Evolutionary conservation across 1,140 invertebrate species (phyloP), one percentile per base, ranked within the genome.

Genomic region (Pinna nobilis): DNA sequence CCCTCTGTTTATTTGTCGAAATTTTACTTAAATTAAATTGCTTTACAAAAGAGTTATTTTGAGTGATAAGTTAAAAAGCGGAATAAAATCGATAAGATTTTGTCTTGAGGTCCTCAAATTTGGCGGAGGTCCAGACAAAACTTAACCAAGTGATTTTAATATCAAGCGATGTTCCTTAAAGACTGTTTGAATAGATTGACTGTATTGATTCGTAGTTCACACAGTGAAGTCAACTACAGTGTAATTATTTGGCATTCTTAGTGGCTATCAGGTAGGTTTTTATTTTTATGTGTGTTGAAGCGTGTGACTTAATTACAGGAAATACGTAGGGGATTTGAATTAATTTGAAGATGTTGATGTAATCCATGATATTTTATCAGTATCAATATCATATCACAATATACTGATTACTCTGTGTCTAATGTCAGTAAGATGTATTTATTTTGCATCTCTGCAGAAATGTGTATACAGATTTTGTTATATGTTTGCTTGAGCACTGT

Each of bases 111-210:
- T 33, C 57, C 57, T 33, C 33, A 60, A 13, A 20, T 60, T 69
- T 69, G 67, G 67, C 67, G 25, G 39, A 23, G 37, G n/a, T 59
- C 67, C 67, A 69, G 53, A 69, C 35, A 68, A 68, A 60, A 39
- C 55, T 39, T 49, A n/a, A 69, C 35, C 50, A 57, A 55, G 37
- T 69, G 67, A 69, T 69, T 69, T 68, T 68, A 68, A 68, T 68
- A 68, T 69, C 67, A 59, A 60, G 30, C 55, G 67, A 69, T 69
- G 67, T 69, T 69, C 67, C 55, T 69, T 60, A 60, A 60, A 69
- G 67, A 69, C 55, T 59, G 55, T 60, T 60, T 55, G 55, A 69
- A 69, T 32, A 69, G 51, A 53, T 53, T 68, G 65, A 68, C 30
- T 60, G 25, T 60, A 60, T 60, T 37, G 57, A 60, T 53, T 33